phyloP scores from a whole-genome alignment of 2,888 invertebrate species.

The Leptinotarsa tumamoca region DNA sequence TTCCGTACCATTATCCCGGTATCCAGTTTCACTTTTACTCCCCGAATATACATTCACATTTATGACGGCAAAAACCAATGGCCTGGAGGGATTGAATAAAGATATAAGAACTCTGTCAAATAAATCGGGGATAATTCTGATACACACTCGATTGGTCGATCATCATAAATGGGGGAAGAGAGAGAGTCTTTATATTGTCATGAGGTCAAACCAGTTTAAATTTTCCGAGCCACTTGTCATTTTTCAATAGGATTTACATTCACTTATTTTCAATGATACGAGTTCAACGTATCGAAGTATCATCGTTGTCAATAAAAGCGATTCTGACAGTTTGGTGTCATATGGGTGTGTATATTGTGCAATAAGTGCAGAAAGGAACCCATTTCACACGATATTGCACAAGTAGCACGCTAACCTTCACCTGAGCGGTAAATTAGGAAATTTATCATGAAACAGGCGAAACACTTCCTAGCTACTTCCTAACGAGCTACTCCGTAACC shows the following conservation, averaged over 20 bases:
- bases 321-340: too few relatives aligned
- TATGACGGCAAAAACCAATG: constrained; percentile 24
- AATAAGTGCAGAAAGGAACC: too few relatives aligned
- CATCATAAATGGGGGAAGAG: constrained; percentile 21
- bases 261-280: too few relatives aligned
- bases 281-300: too few relatives aligned
- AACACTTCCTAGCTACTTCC: too few relatives aligned
- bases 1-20: background rate
- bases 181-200: constrained; percentile 7
- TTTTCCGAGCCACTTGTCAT: constrained; percentile 25
- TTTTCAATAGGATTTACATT: background rate
- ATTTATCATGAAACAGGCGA: too few relatives aligned
- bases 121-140: constrained; percentile 27
- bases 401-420: too few relatives aligned
- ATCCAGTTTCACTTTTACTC: constrained; percentile 11
- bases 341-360: too few relatives aligned
- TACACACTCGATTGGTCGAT: constrained; percentile 30
- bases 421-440: too few relatives aligned
- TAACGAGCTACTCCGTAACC: too few relatives aligned
- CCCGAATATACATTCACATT: constrained; percentile 17
- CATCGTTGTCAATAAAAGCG: too few relatives aligned
- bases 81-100: constrained; percentile 24
- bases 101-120: constrained; percentile 29
- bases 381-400: too few relatives aligned
- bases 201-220: constrained; percentile 23